Conservation (phyloP, 2,797 vertebrate species). For the Enteromius viviparus region DNA sequence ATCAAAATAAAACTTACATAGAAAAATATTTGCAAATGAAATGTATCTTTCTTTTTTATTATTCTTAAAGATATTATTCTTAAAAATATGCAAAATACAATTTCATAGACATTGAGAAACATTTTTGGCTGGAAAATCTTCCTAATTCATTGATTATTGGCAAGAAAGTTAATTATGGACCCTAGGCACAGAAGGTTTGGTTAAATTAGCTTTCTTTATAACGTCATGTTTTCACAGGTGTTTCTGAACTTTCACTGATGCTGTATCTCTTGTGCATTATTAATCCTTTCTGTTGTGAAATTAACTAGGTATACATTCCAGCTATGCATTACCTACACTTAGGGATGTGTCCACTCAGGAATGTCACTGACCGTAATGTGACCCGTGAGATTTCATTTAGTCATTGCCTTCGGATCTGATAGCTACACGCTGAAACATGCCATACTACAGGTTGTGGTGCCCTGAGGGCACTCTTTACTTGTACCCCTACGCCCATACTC, state of each 20-base stretch:
- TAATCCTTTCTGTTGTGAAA: not conserved
- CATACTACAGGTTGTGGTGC: conserved; percentile 13
- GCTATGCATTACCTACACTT: conserved; percentile 10
- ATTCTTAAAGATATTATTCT: not conserved
- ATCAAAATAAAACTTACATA: no score
- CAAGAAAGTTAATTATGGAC: not conserved
- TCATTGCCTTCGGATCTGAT: conserved; percentile 26
- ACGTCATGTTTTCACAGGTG: not conserved
- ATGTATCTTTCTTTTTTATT: no score
- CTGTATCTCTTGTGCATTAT: not conserved
- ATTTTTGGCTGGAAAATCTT: not conserved
- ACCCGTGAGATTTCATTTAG: conserved; percentile 56
- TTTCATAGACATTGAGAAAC: not conserved
- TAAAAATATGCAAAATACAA: not conserved
- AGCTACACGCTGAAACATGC: conserved; percentile 34
- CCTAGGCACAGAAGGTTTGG: not conserved
- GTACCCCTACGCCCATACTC: conserved; percentile 32
- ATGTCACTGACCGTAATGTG: conserved; percentile 49
- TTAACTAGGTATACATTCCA: not conserved
- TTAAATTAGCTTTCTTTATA: not conserved
- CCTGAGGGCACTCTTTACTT: conserved; percentile 16
- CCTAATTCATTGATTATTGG: not conserved
- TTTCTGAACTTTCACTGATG: not conserved
- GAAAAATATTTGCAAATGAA: no score
- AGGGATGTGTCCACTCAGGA: conserved; percentile 22